phyloP scores from a whole-genome alignment of 2,797 vertebrate genomes.

The Semotilus atromaculatus region DNA sequence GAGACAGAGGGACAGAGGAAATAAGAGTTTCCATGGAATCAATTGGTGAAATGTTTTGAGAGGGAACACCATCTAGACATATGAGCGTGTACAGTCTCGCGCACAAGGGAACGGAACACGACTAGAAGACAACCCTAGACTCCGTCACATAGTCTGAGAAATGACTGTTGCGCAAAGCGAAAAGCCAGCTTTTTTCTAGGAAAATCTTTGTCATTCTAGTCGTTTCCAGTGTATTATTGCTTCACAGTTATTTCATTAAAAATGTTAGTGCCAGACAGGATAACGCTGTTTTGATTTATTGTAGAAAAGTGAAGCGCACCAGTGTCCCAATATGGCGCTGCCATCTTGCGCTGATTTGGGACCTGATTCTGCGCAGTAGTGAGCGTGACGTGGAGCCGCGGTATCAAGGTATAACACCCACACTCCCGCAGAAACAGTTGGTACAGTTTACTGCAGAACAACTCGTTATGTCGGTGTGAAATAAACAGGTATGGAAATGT shows the following conservation, averaged over 20 bases:
- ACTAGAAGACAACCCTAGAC: slow-evolving; percentile 31
- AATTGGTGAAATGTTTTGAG: slow-evolving; percentile 65
- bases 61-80: slow-evolving; percentile 54
- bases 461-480: too few relatives aligned
- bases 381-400: too few relatives aligned
- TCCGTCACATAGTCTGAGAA: slow-evolving; percentile 25
- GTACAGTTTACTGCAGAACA: too few relatives aligned
- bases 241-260: slow-evolving; percentile 46
- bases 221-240: slow-evolving; percentile 7
- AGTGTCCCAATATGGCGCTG: too few relatives aligned
- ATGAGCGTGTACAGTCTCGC: slow-evolving; percentile 32
- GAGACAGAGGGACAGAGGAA: slow-evolving; percentile 67
- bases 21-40: slow-evolving; percentile 80
- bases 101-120: slow-evolving; percentile 22
- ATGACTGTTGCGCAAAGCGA: background rate
- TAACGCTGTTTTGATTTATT: background rate
- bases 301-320: too few relatives aligned
- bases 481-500: too few relatives aligned
- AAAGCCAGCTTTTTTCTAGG: slow-evolving; percentile 28
- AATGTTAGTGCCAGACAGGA: slow-evolving; percentile 43
- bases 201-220: slow-evolving; percentile 31
- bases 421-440: too few relatives aligned
- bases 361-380: too few relatives aligned
- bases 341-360: too few relatives aligned
- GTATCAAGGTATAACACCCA: too few relatives aligned